Base-by-base conservation (phyloP, 2,113 vertebrate genomes). In the Larimichthys crocea region DNA sequence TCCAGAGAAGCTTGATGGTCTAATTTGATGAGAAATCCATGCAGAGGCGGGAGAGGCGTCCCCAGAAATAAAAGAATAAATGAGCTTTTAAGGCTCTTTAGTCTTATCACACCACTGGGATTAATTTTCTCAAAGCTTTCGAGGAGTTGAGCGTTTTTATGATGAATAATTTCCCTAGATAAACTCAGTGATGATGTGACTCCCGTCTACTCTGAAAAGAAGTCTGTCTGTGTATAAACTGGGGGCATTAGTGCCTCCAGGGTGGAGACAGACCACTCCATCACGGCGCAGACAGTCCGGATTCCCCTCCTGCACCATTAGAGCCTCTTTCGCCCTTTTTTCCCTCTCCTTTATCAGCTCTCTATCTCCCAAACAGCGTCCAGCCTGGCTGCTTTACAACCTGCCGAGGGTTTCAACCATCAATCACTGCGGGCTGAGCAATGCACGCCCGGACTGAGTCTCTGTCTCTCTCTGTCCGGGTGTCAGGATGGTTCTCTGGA, bases 321-420 rank as follows among this genome's bases (percentile, higher is more conserved):
- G 83, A 76, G 79, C 76, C 63, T n/a, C 50, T 57, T 85, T 62
- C 60, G 4, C 53, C 68, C 24, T 4, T 49, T 64, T 61, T 40
- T 3, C 11, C 24, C 8, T 56, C 35, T 65, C 56, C 69, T 88
- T 92, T 93, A 93, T 94, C 93, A 85, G 92, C 91, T 93, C 85
- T 92, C 82, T 90, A 92, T 94, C 92, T 92, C 68, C 80, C 10
- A 92, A 93, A 92, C 91, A 93, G 74, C 83, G 75, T 77, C 89
- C 81, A 76, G 52, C 44, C 83, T 89, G 82, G 84, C 90, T 76
- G 89, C 90, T 91, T 71, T 66, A 85, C 89, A 90, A 89, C 86
- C 87, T 76, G 86, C 82, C 40, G 56, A 68, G 62, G 53, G 17
- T 75, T 76, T 67, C 40, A 48, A 0, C 83, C 87, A 92, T 93